These are phyloP conservation scores for Pan paniscus DNA, from an alignment of 2,113 vertebrate species.

Conservation along the genomic window DNA sequence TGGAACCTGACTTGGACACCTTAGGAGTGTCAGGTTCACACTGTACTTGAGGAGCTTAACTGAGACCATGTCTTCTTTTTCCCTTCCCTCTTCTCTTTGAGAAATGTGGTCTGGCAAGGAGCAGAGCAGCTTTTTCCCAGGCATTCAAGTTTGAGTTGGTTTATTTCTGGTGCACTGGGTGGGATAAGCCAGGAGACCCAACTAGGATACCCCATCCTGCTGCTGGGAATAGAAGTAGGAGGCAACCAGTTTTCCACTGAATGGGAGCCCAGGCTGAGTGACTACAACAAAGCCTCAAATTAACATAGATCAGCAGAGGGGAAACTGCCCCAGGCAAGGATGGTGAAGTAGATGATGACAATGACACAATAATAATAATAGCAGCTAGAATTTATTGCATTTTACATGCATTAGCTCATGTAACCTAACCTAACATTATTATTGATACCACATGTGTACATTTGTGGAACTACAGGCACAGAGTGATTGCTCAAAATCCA, in stretches of 20 bases:
- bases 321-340: background rate
- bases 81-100: background rate
- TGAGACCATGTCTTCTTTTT: background rate
- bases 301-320: background rate
- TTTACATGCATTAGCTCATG: background rate
- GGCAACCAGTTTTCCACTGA: background rate
- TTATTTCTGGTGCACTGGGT: slow-evolving; percentile 15
- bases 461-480: background rate
- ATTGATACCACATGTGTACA: background rate
- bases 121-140: background rate
- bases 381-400: background rate
- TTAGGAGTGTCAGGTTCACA: background rate
- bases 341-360: background rate
- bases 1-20: background rate
- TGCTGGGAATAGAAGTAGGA: background rate
- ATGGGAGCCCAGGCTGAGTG: background rate
- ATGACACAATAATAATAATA: background rate
- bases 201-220: background rate
- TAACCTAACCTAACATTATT: background rate
- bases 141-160: background rate
- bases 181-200: background rate
- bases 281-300: background rate
- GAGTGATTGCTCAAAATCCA: background rate
- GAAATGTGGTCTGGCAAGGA: background rate
- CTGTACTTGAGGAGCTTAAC: background rate